These are phyloP conservation scores for Gymnothorax javanicus DNA, from an alignment of 2,797 vertebrate species.

Conservation along the genomic window DNA sequence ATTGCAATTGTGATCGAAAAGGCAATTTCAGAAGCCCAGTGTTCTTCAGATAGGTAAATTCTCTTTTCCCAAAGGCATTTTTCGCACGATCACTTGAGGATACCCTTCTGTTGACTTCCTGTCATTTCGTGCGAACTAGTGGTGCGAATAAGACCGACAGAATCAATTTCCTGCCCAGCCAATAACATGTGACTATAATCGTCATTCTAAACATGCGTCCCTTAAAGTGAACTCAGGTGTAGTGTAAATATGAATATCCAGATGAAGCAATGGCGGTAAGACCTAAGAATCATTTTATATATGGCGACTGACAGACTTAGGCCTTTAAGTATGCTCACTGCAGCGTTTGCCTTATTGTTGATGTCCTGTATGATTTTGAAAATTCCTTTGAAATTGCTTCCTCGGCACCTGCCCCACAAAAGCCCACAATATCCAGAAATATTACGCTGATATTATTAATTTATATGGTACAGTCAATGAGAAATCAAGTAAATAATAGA, in stretches of 20 bases:
- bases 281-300: background rate
- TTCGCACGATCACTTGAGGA: constrained; percentile 22
- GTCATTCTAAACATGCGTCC: constrained; percentile 45
- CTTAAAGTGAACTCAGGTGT: constrained; percentile 32
- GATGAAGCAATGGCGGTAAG: constrained; percentile 19
- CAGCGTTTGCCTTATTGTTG: too few relatives aligned
- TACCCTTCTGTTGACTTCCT: constrained; percentile 38
- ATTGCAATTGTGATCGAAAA: background rate
- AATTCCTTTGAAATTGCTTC: too few relatives aligned
- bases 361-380: too few relatives aligned
- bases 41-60: background rate
- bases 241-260: background rate
- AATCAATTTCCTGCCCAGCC: constrained; percentile 71
- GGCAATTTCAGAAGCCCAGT: background rate
- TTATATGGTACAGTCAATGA: too few relatives aligned
- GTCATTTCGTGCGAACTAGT: constrained; percentile 33
- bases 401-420: too few relatives aligned
- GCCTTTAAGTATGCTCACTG: too few relatives aligned
- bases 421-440: too few relatives aligned
- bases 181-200: constrained; percentile 68
- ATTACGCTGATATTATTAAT: too few relatives aligned
- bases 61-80: background rate
- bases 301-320: background rate
- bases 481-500: too few relatives aligned
- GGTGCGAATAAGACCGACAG: constrained; percentile 40